These are phyloP conservation scores for Tryphoninae sp. DNA, from an alignment of 2,888 invertebrate species.

Conservation along the genomic window DNA sequence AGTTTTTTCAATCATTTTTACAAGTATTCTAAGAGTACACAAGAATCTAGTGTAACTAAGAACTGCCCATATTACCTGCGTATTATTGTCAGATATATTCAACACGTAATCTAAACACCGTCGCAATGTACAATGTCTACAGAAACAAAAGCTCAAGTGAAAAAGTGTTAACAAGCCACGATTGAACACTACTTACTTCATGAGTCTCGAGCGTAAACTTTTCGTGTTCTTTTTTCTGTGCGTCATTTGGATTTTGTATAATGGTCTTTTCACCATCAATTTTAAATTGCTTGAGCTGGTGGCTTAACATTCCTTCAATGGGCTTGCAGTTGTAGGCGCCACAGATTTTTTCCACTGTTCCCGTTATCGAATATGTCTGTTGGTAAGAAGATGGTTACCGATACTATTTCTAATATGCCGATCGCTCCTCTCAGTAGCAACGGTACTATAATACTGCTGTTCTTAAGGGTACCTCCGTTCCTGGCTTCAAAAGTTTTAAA, in stretches of 20 bases:
- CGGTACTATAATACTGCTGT: constrained; percentile 18
- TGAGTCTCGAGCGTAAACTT: constrained; percentile 97
- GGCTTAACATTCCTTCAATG: constrained; percentile 97
- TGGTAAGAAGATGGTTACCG: constrained; percentile 27
- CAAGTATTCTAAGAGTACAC: no score
- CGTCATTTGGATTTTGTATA: constrained; percentile 98
- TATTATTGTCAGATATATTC: no score
- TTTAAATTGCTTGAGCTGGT: constrained; percentile 97
- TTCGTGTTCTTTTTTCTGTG: constrained; percentile 98
- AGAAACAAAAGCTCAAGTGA: neutral
- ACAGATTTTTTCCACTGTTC: constrained; percentile 95
- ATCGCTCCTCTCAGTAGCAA: neutral
- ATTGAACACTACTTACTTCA: constrained; percentile 85
- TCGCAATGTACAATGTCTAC: no score
- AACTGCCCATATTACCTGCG: no score
- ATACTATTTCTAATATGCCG: neutral
- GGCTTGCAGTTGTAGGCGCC: constrained; percentile 98
- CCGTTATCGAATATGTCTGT: constrained; percentile 94
- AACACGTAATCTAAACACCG: no score
- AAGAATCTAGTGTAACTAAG: no score
- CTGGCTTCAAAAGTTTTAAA: constrained; percentile 94
- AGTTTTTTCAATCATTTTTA: no score
- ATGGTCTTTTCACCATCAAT: constrained; percentile 99
- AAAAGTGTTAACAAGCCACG: neutral
- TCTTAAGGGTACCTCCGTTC: constrained; percentile 87